Base-by-base conservation (phyloP, 1,140 invertebrate species). In the Pseudachorutes palmiensis region DNA sequence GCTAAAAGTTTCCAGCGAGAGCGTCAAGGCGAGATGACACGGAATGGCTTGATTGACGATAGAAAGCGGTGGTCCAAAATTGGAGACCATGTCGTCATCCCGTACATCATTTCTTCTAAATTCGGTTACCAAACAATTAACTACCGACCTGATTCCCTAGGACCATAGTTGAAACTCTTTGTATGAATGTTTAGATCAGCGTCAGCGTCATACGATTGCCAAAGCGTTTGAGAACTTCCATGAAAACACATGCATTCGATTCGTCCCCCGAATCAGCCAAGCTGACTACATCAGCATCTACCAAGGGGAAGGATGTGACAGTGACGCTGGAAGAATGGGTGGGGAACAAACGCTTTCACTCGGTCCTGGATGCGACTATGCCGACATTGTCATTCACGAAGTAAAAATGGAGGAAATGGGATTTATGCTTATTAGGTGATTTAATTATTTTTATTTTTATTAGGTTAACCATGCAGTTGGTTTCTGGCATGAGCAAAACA, bases 401-500 rank as follows among this genome's bases (percentile, higher is more conserved):
- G 70, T 79, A 48, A 76, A 75, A 1, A n/a, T n/a, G n/a, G n/a
- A n/a, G n/a, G n/a, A n/a, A n/a, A n/a, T n/a, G n/a, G n/a, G n/a
- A n/a, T n/a, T n/a, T n/a, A n/a, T n/a, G n/a, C n/a, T n/a, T n/a
- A n/a, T n/a, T n/a, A n/a, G n/a, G n/a, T n/a, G n/a, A n/a, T n/a
- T n/a, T n/a, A n/a, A n/a, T n/a, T n/a, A n/a, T n/a, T n/a, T n/a
- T n/a, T n/a, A n/a, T n/a, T n/a, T n/a, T n/a, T n/a, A n/a, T n/a
- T n/a, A n/a, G n/a, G n/a, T n/a, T n/a, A n/a, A n/a, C n/a, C n/a
- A n/a, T 79, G 5, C 80, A 3, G 62, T 85, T 32, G 79, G 79
- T 0, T 78, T 80, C 67, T 78, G 74, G 72, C 79, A 80, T 70
- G 78, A 80, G 66, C 79, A 79, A 70, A 77, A 77, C 29, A 72